Base-by-base conservation (phyloP, 30 jellyfish, hydroid and myxozoan genomes). In the Catostylus mosaicus region DNA sequence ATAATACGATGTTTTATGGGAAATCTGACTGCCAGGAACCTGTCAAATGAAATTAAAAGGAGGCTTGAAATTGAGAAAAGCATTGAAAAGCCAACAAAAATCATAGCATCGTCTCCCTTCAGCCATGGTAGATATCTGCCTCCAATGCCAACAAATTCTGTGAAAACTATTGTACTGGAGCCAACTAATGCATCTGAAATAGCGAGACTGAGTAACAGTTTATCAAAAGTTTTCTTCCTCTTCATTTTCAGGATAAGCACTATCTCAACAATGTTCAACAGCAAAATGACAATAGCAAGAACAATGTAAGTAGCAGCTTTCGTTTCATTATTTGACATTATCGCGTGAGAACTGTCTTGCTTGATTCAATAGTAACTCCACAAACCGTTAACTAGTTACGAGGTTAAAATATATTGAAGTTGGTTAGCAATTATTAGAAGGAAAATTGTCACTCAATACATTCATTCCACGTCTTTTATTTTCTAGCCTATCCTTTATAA, bases 11-110 rank as follows among this genome's bases (percentile, higher is more conserved):
- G 85, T 38, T 74, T 74, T 16, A 74, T 24, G 4, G 85, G 85
- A n/a, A 40, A 74, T 31, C 52, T 51, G 3, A 54, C 85, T 56
- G 85, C 85, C 24, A 74, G 63, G 31, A 74, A 54, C 35, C 85
- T 57, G 60, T 74, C 85, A 46, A 74, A 0, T 3, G 85, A 50
- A 59, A 74, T 74, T 24, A 31, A 38, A 0, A 54, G 0, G 45
- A 74, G 85, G 12, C 35, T 74, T 1, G 37, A 0, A 0, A 57
- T 24, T 1, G 85, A 74, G 31, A 74, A 57, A 11, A 50, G 30
- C 62, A 74, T 56, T 0, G 85, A 74, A 3, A 31, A 11, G 16
- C n/a, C 33, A 26, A 22, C n/a, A 24, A 59, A 19, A 27, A 19
- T 59, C 2, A 18, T 26, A 59, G 24, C 19, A 18, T 4, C 63